Conservation (phyloP, 2,888 invertebrate genomes). For the Rhodophaea formosa region DNA sequence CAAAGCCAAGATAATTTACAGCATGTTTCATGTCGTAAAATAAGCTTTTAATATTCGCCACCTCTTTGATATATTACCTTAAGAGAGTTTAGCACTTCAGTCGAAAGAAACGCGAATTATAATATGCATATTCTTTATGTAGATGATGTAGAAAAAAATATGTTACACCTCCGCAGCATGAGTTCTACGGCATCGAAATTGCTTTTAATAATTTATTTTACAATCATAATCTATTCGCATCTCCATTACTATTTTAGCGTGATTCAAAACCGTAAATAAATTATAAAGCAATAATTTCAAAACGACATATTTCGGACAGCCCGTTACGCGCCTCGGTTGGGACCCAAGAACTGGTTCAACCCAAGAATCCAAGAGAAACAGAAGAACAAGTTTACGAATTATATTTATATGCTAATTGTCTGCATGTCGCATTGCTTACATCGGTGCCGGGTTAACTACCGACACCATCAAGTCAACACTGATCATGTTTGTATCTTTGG, state of each 20-base stretch:
- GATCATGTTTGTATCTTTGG: constrained; percentile 13
- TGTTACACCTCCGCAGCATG: neutral
- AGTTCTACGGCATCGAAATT: neutral
- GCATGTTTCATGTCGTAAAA: too few species aligned
- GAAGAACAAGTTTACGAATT: constrained; percentile 24
- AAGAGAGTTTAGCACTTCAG: neutral
- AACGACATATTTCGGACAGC: constrained; percentile 38
- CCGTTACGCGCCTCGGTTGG: constrained; percentile 39
- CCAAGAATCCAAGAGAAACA: constrained; percentile 19
- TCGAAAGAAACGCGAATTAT: neutral
- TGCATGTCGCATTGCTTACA: neutral
- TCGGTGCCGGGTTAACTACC: neutral
- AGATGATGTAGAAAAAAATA: neutral
- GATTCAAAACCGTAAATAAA: constrained; percentile 7
- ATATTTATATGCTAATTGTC: constrained; percentile 19
- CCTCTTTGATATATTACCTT: too few species aligned
- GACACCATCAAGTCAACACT: neutral
- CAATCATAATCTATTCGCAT: neutral
- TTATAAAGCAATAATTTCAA: constrained; percentile 25
- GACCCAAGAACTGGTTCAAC: constrained; percentile 39
- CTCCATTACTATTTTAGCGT: neutral
- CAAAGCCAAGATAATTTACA: too few species aligned
- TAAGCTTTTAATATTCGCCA: too few species aligned
- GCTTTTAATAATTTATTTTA: neutral
- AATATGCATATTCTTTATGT: neutral